Evolutionary conservation across 2,797 vertebrate species (phyloP), one percentile per base, ranked within the genome.

Genomic region (Cossypha heuglini): DNA sequence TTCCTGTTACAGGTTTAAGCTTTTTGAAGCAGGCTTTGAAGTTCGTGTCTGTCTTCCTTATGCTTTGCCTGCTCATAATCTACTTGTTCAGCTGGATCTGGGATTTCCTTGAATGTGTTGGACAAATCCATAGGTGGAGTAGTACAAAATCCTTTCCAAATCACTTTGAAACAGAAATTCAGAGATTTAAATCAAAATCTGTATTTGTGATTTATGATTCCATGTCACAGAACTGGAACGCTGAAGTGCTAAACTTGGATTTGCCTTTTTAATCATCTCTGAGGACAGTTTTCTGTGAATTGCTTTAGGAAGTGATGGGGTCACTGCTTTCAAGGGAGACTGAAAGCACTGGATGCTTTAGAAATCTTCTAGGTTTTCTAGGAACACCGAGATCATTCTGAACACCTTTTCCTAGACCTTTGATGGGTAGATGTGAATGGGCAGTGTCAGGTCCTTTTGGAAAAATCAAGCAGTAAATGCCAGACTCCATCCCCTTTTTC

Each of bases 71-170:
- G 89, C 63, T 76, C 9, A 0, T 87, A 86, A 94, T 87, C 80
- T 73, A 33, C 91, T 92, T 69, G 48, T 88, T 90, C 87, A 86
- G 37, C 74, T 82, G 84, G 52, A 64, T 79, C 54, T 86, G 82
- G 81, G 91, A 88, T 94, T 97, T 96, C 84, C 52, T 83, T 22
- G 19, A 52, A 24, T 35, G 37, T 63, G 43, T 86, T 48, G 68
- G 95, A 74, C 81, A 93, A 94, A 91, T 85, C 91, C 11, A 1
- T 51, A 29, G 67, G 40, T 48, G 61, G 43, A 96, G 18, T 4
- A 83, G 43, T 59, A 45, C 45, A 42, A 73, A 96, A 83, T 77
- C 77, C 89, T 88, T 88, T 83, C 52, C 73, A 63, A 74, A 74
- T 74, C 57, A 18, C 61, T 91, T 45, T 35, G 75, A 67, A 86